Conservation (phyloP, 2,888 invertebrate genomes). For the Temnothorax rugatulus region DNA sequence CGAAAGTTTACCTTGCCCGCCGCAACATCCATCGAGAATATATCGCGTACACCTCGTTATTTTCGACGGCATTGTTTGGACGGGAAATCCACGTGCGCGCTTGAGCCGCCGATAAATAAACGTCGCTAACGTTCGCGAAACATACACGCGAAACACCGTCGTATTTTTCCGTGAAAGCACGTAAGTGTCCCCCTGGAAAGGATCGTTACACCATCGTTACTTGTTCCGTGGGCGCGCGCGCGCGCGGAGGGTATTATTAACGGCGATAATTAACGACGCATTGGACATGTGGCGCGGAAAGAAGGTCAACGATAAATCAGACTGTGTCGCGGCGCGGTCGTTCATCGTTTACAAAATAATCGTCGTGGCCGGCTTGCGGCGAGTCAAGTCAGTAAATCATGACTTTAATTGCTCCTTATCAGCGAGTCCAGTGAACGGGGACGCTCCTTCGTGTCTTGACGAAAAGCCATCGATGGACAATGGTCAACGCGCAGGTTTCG, state of each 20-base stretch:
- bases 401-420: slow-evolving; percentile 81
- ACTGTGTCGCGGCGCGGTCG: slow-evolving; percentile 51
- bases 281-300: slow-evolving; percentile 57
- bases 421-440: slow-evolving; percentile 64
- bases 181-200: slow-evolving; percentile 13
- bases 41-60: background rate
- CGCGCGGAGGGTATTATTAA: slow-evolving; percentile 47
- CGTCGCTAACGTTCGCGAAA: background rate
- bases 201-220: slow-evolving; percentile 27
- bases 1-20: background rate
- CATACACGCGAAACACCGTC: background rate
- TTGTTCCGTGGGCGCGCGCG: background rate
- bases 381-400: slow-evolving; percentile 78
- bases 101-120: slow-evolving; percentile 42
- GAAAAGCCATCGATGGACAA: slow-evolving; percentile 70
- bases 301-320: slow-evolving; percentile 74
- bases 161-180: slow-evolving; percentile 5
- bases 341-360: slow-evolving; percentile 74
- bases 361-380: slow-evolving; percentile 48
- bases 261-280: slow-evolving; percentile 64
- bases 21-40: slow-evolving; percentile 17
- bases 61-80: slow-evolving; percentile 34
- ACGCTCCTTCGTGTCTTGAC: slow-evolving; percentile 69
- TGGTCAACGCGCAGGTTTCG: slow-evolving; percentile 31
- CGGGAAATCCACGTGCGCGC: slow-evolving; percentile 21